Base-by-base conservation (phyloP, 2,797 vertebrate species). In the Xerus rutilus region DNA sequence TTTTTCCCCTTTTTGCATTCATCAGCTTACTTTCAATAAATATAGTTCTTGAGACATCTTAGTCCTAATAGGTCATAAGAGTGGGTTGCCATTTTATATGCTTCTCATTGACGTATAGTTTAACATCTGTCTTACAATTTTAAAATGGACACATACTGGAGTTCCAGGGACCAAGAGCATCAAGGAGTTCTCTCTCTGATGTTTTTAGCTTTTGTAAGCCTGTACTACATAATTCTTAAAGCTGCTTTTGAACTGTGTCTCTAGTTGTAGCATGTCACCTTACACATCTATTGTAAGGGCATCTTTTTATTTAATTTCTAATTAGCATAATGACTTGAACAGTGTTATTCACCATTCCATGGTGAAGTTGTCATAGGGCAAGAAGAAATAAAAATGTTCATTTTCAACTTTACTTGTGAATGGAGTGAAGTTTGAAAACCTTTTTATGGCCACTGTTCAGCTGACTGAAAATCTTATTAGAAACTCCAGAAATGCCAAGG, bases 311-410 rank as follows among this genome's bases (percentile, higher is more conserved):
- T 97, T 96, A 96, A 97, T 96, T 96, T 92, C 91, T 93, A 76
- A 82, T 73, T 97, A 97, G 18, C 96, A 93, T 94, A 86, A 93
- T 89, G 3, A n/a, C 85, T 79, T 88, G 83, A 95, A 78, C 15
- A 91, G 9, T 93, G n/a, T 88, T 90, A 96, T 94, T 97, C 97
- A 97, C 77, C 97, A 47, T 96, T 93, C 92, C 92, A 74, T 96
- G 90, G 96, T 97, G 82, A 97, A 96, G 96, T 97, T 97, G 96
- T 97, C 87, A 92, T 96, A 96, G 93, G 93, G 82, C 96, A 69
- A 96, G 95, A 97, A 97, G 95, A 97, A 97, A 97, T 82, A 96
- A 82, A 93, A 94, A 96, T 81, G 5, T 84, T 94, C 81, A 79
- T 2, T 95, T 84, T 83, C 10, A 59, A 77, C 96, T 91, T 86